A percentile compares a stretch with the other conserved stretches of the same genome.
phyloP scores from a whole-genome alignment of 1,140 invertebrate species.

The Apis cerana region DNA sequence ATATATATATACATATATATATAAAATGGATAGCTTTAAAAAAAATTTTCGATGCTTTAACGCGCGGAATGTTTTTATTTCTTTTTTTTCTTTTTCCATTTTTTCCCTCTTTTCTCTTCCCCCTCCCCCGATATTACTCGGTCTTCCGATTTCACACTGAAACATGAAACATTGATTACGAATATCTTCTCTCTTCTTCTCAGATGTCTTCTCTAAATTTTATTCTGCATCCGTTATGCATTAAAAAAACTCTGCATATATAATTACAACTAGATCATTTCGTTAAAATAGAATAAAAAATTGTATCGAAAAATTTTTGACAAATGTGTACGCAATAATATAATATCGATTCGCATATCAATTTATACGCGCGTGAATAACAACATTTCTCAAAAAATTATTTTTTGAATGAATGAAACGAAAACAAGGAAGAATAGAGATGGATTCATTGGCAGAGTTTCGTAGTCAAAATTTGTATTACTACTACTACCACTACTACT shows the following conservation, averaged over 20 bases:
- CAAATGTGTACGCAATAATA: too few relatives aligned
- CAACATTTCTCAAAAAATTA: neutral
- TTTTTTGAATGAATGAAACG: neutral
- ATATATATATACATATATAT: neutral
- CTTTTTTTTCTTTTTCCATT: neutral
- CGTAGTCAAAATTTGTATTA: constrained; percentile 16
- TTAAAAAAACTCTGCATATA: neutral
- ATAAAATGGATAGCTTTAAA: neutral
- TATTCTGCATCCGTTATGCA: neutral
- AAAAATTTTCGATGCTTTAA: constrained; percentile 24
- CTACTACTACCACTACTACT: too few relatives aligned
- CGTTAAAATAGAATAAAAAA: neutral
- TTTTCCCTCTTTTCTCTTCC: neutral
- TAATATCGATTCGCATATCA: neutral
- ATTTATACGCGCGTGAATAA: neutral
- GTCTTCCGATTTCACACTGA: neutral
- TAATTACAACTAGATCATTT: neutral
- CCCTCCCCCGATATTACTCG: neutral
- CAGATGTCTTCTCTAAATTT: neutral
- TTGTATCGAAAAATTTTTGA: too few relatives aligned
- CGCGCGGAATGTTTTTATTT: neutral
- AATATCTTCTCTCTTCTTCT: constrained; percentile 21
- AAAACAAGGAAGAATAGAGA: neutral
- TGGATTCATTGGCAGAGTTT: constrained; percentile 13
- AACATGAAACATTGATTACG: constrained; percentile 24